These are phyloP conservation scores for Electrona antarctica DNA, from an alignment of 2,113 vertebrate species.

Conservation along the genomic window DNA sequence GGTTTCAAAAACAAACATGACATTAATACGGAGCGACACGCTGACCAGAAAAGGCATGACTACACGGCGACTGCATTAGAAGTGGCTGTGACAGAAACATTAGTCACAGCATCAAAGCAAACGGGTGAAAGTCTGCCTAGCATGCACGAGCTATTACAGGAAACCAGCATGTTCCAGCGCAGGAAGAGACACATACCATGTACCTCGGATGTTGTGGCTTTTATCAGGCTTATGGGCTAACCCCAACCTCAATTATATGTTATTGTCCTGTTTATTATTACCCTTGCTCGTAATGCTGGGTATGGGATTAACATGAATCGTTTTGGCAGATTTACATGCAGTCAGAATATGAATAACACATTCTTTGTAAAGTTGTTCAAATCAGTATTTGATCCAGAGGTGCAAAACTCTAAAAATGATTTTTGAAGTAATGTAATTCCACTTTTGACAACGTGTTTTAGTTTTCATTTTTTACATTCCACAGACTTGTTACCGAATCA, in stretches of 20 bases:
- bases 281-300: too few relatives aligned
- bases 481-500: too few relatives aligned
- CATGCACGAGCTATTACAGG: constrained; percentile 58
- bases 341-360: background rate
- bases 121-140: constrained; percentile 39
- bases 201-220: constrained; percentile 24
- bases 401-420: too few relatives aligned
- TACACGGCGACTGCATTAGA: constrained; percentile 50
- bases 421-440: too few relatives aligned
- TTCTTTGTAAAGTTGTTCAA: too few relatives aligned
- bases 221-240: constrained; percentile 26
- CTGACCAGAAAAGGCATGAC: constrained; percentile 29
- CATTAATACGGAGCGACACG: constrained; percentile 51
- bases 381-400: too few relatives aligned
- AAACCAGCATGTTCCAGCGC: constrained; percentile 50
- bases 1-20: constrained; percentile 57
- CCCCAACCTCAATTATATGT: constrained; percentile 30
- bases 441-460: too few relatives aligned
- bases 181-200: constrained; percentile 43
- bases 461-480: too few relatives aligned
- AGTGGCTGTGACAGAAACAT: constrained; percentile 61
- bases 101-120: constrained; percentile 69
- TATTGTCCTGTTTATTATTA: background rate
- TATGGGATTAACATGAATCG: background rate
- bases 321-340: constrained; percentile 1